Percentiles rank a stretch among this genome's conserved stretches.
Conservation (phyloP, 2,797 vertebrate species). For the Melanotaenia parkinsoni region DNA sequence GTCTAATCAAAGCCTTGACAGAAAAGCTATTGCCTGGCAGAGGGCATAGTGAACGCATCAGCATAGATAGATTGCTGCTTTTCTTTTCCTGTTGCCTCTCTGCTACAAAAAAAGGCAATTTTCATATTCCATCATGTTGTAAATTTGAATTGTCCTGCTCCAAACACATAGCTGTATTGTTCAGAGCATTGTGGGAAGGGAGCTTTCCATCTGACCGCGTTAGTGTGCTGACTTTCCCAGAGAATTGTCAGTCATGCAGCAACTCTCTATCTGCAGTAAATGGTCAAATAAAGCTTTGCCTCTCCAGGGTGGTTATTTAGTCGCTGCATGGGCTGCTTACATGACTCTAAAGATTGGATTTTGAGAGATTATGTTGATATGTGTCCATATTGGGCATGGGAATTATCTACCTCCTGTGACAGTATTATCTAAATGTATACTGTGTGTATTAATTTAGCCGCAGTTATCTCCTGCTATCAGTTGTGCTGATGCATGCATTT, state of each 20-base stretch:
- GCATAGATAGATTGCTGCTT: slow-evolving; percentile 26
- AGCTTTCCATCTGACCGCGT: slow-evolving; percentile 58
- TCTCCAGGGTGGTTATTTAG: slow-evolving; percentile 60
- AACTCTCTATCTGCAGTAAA: slow-evolving; percentile 55
- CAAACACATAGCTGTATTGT: slow-evolving; percentile 57
- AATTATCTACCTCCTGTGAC: slow-evolving; percentile 40
- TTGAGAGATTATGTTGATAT: slow-evolving; percentile 58
- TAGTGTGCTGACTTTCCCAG: slow-evolving; percentile 57
- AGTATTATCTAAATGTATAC: slow-evolving; percentile 53
- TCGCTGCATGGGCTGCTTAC: slow-evolving; percentile 36
- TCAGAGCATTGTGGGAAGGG: slow-evolving; percentile 49
- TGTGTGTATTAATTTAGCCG: slow-evolving; percentile 33
- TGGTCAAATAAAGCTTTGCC: slow-evolving; percentile 61
- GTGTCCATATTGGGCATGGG: slow-evolving; percentile 54
- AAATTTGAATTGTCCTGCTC: slow-evolving; percentile 68
- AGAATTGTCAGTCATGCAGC: slow-evolving; percentile 68
- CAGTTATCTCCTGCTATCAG: slow-evolving; percentile 30
- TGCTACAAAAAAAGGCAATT: slow-evolving; percentile 65
- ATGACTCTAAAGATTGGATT: slow-evolving; percentile 59
- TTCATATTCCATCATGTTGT: slow-evolving; percentile 63
- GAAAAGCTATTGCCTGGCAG: slow-evolving; percentile 36
- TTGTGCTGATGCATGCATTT: slow-evolving; percentile 32
- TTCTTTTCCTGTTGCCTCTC: slow-evolving; percentile 32
- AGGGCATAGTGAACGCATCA: slow-evolving; percentile 26
- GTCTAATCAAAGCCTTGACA: slow-evolving; percentile 63